phyloP scores from a whole-genome alignment of 2,888 invertebrate species.

The Tipula lateralis region DNA sequence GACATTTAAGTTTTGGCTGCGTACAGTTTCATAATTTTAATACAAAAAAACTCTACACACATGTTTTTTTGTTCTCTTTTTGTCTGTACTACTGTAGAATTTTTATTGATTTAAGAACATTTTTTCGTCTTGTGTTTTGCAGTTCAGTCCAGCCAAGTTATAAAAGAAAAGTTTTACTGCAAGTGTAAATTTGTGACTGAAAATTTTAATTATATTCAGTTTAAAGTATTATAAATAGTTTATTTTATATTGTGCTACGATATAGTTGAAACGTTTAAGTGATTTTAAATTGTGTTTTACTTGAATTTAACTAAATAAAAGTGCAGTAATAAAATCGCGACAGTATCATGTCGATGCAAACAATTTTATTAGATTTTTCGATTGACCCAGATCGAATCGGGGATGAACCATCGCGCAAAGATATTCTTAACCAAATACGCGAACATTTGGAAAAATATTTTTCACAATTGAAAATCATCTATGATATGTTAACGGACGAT shows the following conservation, averaged over 20 bases:
- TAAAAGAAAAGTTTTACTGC: background rate
- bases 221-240: background rate
- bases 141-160: background rate
- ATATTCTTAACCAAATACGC: slow-evolving; percentile 62
- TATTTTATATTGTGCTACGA: background rate
- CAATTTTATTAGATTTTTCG: slow-evolving; percentile 73
- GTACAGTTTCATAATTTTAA: background rate
- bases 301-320: background rate
- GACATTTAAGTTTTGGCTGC: too few species aligned
- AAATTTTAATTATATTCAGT: background rate
- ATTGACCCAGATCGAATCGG: slow-evolving; percentile 63
- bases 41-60: background rate
- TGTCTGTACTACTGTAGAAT: background rate
- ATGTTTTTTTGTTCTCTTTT: background rate
- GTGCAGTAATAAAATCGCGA: slow-evolving; percentile 27
- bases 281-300: background rate
- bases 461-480: slow-evolving; percentile 62
- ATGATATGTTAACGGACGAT: slow-evolving; percentile 63
- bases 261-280: background rate
- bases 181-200: background rate
- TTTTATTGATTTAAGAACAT: slow-evolving; percentile 1
- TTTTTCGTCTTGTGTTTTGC: slow-evolving; percentile 6
- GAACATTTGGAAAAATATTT: slow-evolving; percentile 67
- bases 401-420: slow-evolving; percentile 61
- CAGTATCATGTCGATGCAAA: slow-evolving; percentile 67